Evolutionary conservation across 37 sponge, comb jelly and placozoan species (phyloP).

Genomic region (Axinella damicornis): DNA sequence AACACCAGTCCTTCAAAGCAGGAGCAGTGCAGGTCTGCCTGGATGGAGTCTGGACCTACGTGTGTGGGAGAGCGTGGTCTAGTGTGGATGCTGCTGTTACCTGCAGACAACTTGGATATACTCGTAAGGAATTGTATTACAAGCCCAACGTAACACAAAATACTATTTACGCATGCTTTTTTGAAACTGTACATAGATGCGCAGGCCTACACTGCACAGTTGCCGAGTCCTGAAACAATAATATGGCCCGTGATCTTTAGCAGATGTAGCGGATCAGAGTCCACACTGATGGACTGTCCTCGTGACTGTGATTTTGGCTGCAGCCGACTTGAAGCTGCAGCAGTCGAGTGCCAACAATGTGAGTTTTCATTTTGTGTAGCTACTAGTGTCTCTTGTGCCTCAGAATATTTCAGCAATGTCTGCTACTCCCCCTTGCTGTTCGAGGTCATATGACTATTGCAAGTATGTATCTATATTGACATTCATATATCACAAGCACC

Average conservation of each 20-base stretch:
- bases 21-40: slow-evolving; percentile 45
- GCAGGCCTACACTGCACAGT: neutral
- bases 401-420: neutral
- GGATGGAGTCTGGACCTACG: slow-evolving; percentile 29
- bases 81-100: slow-evolving; percentile 24
- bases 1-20: neutral
- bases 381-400: neutral
- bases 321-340: neutral
- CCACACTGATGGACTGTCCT: neutral
- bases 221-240: neutral
- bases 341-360: neutral
- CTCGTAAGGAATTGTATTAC: neutral
- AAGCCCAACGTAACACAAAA: too few relatives aligned
- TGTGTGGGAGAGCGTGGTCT: slow-evolving; percentile 44
- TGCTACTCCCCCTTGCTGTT: neutral
- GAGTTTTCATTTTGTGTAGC: too few relatives aligned
- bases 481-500: too few relatives aligned
- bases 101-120: slow-evolving; percentile 28
- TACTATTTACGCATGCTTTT: too few relatives aligned
- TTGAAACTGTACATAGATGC: neutral
- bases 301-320: neutral
- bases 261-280: slow-evolving; percentile 17
- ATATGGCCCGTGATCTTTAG: neutral
- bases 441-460: neutral
- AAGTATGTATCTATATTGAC: too few relatives aligned